A percentile compares a stretch with the other conserved stretches of the same genome.
Conservation (phyloP, 2,888 invertebrate genomes). For the Dicycla oo region DNA sequence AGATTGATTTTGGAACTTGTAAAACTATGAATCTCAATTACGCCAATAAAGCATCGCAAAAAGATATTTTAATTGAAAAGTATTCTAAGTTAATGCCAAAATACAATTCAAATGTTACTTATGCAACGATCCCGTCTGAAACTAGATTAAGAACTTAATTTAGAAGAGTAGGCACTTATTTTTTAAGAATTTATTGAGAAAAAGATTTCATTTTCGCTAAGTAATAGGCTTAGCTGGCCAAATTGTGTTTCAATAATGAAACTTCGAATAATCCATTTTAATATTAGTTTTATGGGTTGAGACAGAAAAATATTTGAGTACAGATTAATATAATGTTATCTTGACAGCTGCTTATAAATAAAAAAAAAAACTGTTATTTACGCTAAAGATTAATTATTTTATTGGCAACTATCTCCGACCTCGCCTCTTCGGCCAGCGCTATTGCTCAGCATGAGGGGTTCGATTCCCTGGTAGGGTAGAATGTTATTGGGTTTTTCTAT, state of each 20-base stretch:
- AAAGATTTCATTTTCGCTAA: slow-evolving; percentile 42
- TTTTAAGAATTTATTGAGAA: slow-evolving; percentile 3
- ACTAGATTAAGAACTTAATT: slow-evolving; percentile 28
- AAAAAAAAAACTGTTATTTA: slow-evolving; percentile 1
- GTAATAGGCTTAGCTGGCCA: slow-evolving; percentile 36
- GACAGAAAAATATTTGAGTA: not conserved
- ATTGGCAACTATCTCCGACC: not conserved
- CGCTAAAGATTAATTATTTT: not conserved
- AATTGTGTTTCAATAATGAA: slow-evolving; percentile 32
- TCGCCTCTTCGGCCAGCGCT: not conserved
- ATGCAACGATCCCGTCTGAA: not conserved
- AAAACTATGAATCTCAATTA: not conserved
- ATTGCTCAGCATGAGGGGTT: not conserved
- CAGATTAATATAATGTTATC: not conserved
- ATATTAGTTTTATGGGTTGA: not conserved
- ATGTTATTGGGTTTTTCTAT: not conserved
- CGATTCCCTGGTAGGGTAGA: not conserved
- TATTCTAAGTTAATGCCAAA: not conserved
- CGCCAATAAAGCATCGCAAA: no score
- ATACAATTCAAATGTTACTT: not conserved
- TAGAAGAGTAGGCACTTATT: not conserved
- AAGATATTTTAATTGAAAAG: not conserved
- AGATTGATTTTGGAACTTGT: not conserved
- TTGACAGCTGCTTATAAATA: not conserved
- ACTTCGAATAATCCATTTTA: slow-evolving; percentile 22